Evolutionary conservation across 2,888 invertebrate genomes (phyloP).

Genomic region (Archips xylosteana): DNA sequence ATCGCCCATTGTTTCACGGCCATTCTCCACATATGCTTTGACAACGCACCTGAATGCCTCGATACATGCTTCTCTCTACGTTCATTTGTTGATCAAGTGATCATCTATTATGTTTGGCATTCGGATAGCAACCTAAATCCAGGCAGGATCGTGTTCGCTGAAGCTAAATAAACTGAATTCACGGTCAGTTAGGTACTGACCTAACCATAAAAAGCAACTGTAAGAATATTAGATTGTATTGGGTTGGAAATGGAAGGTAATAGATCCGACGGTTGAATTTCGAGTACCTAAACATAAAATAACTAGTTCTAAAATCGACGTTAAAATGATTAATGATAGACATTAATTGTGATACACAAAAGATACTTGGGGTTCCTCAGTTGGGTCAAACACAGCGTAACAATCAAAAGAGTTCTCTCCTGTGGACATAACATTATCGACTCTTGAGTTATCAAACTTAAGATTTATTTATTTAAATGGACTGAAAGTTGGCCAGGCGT

Average conservation of each 20-base stretch:
- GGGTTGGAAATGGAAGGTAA: not conserved
- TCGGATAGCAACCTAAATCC: not conserved
- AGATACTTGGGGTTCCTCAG: not conserved
- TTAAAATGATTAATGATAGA: not conserved
- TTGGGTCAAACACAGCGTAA: not conserved
- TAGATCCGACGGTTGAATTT: not conserved
- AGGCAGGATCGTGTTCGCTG: not conserved
- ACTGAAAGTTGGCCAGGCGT: too few species aligned
- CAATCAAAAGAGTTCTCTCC: too few species aligned
- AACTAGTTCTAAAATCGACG: not conserved
- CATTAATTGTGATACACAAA: not conserved
- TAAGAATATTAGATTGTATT: not conserved
- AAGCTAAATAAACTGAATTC: not conserved
- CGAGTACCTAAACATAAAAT: not conserved
- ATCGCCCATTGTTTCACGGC: slow-evolving; percentile 77
- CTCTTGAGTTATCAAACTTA: too few species aligned
- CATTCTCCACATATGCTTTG: slow-evolving; percentile 74
- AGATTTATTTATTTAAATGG: too few species aligned
- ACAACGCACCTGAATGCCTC: slow-evolving; percentile 66
- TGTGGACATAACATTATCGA: not conserved
- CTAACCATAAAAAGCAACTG: not conserved
- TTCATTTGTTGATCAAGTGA: not conserved
- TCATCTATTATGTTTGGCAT: not conserved
- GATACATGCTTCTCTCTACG: slow-evolving; percentile 49
- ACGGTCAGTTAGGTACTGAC: too few species aligned